A percentile compares a stretch with the other conserved stretches of the same genome.
These are phyloP conservation scores for Argynnis bischoffii DNA, from an alignment of 2,888 invertebrate species.

Conservation along the genomic window DNA sequence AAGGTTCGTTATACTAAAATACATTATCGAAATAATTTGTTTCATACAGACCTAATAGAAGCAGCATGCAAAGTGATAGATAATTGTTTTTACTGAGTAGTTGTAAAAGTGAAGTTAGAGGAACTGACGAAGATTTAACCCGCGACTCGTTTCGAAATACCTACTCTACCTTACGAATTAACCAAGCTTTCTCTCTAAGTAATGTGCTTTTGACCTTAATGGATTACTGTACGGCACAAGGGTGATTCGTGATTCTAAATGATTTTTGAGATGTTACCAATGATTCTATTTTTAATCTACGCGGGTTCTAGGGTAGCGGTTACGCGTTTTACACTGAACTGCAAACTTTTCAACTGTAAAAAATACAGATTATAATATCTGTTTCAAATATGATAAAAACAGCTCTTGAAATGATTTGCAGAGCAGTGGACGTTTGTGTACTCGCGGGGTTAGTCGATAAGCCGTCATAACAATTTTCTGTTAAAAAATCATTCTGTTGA, in stretches of 20 bases:
- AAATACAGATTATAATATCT: not conserved
- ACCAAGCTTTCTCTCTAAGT: constrained; percentile 76
- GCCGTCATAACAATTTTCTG: constrained; percentile 74
- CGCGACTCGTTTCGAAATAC: constrained; percentile 71
- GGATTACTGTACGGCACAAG: constrained; percentile 71
- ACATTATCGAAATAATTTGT: constrained; percentile 55
- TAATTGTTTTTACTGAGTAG: constrained; percentile 70
- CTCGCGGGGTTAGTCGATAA: constrained; percentile 79
- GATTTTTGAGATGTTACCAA: constrained; percentile 74
- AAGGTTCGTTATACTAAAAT: constrained; percentile 37
- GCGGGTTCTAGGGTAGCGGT: constrained; percentile 78
- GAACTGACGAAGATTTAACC: constrained; percentile 63
- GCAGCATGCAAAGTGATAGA: constrained; percentile 79
- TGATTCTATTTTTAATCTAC: constrained; percentile 73
- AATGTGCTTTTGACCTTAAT: constrained; percentile 75
- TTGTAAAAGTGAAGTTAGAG: constrained; percentile 70
- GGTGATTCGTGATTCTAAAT: constrained; percentile 76
- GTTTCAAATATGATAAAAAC: constrained; percentile 23
- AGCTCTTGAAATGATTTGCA: constrained; percentile 58
- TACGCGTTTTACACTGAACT: constrained; percentile 77
- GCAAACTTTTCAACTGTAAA: constrained; percentile 54
- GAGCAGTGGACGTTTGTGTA: constrained; percentile 78
- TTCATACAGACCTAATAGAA: constrained; percentile 70
- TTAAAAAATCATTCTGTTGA: constrained; percentile 74
- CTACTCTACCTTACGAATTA: constrained; percentile 77